Base-by-base conservation (phyloP, 2,797 vertebrate genomes). In the Onychomys leucogaster region DNA sequence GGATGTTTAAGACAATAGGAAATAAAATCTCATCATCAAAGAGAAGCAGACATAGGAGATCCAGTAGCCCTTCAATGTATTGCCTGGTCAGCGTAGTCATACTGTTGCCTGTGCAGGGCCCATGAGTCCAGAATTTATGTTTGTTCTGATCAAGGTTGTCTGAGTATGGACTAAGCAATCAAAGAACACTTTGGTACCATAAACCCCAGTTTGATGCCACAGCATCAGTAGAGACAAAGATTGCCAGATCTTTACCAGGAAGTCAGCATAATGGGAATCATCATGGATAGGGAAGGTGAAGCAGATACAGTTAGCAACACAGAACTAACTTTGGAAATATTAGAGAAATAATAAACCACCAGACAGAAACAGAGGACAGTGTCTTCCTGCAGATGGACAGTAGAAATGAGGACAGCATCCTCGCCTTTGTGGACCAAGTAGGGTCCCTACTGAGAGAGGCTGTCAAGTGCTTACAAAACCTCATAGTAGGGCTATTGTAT, bases 21-120 rank as follows among this genome's bases (percentile, higher is more conserved):
- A 92, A 80, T 41, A 92, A 86, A 80, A 83, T 12, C 23, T 29
- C 78, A 46, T 85, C 32, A 88, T 78, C 6, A 85, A 83, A 94
- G 17, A 95, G 41, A 88, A 69, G 14, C 43, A 75, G 82, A 83
- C 46, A 78, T 11, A 25, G 55, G 49, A 37, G 23, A 76, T 19
- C 9, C 9, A 77, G 16, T 16, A 23, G 0, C 25, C 1, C 29
- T 37, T 25, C 21, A 25, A 46, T 27, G 34, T 55, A 81, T 76
- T 5, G 4, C 34, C 1, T 78, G 27, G 34, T 41, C 32, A n/a
- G 37, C 23, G 34, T 55, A 49, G 43, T 2, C 17, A 59, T 0
- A 41, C 3, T 16, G 17, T 77, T 78, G 21, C 13, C 41, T 69
- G 59, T 43, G 49, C 10, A 75, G 67, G 85, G 41, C n/a, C 5